These are phyloP conservation scores for Craterocephalus amniculus DNA, from an alignment of 2,797 vertebrate species.

Conservation along the genomic window DNA sequence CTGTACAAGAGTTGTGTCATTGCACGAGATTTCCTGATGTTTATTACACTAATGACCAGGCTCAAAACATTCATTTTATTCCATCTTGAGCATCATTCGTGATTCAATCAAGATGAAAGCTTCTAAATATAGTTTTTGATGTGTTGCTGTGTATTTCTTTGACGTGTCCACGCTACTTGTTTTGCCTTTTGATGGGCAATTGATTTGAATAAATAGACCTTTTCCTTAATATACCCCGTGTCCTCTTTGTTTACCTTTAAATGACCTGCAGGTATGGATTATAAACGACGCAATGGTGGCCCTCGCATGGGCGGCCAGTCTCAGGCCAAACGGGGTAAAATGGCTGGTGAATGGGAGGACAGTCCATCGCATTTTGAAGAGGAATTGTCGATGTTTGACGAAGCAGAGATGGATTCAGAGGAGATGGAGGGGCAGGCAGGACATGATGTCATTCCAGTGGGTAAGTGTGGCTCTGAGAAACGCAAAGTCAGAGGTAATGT, in stretches of 20 bases:
- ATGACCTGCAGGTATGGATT: slow-evolving; percentile 80
- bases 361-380: slow-evolving; percentile 89
- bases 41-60: background rate
- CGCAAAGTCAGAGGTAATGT: background rate
- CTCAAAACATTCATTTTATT: background rate
- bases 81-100: background rate
- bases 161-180: background rate
- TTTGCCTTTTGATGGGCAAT: background rate
- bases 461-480: slow-evolving; percentile 64
- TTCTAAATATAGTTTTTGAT: background rate
- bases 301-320: slow-evolving; percentile 48
- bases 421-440: slow-evolving; percentile 81
- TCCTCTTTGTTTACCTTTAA: background rate
- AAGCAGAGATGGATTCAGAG: slow-evolving; percentile 85
- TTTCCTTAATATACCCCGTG: background rate
- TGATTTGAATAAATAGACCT: background rate
- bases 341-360: slow-evolving; percentile 84
- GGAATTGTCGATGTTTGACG: slow-evolving; percentile 88
- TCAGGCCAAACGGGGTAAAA: slow-evolving; percentile 82
- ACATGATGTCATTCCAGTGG: slow-evolving; percentile 81
- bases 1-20: background rate
- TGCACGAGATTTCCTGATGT: background rate
- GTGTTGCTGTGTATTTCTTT: background rate
- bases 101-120: background rate
- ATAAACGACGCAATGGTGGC: slow-evolving; percentile 80